Percentiles rank a stretch among this genome's conserved stretches.
Conservation (phyloP, 2,888 invertebrate genomes). For the Catonia carolina region DNA sequence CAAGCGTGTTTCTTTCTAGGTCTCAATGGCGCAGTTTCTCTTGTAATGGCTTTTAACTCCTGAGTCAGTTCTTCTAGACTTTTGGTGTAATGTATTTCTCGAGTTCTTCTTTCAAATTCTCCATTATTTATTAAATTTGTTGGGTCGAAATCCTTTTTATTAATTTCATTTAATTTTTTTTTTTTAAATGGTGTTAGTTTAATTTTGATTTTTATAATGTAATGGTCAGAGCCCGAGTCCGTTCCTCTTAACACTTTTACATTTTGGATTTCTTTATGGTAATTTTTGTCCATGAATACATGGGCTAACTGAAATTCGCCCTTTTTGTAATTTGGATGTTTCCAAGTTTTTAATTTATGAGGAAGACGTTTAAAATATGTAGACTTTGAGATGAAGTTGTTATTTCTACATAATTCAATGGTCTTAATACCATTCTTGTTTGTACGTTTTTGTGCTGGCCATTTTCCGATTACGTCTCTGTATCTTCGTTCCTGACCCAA, state of each 20-base stretch:
- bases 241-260: neutral
- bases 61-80: slow-evolving; percentile 17
- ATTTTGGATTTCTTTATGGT: neutral
- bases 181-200: neutral
- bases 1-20: no score
- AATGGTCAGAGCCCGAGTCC: neutral
- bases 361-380: neutral
- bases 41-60: no score
- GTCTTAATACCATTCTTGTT: neutral
- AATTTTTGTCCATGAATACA: neutral
- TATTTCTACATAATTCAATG: neutral
- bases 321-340: neutral
- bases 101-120: neutral
- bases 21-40: no score
- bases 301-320: neutral
- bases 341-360: neutral
- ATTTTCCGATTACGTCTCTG: no score
- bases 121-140: neutral
- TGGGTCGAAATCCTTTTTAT: neutral
- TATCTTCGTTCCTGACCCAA: no score
- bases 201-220: neutral
- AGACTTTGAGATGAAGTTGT: neutral
- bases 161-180: neutral
- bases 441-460: no score
- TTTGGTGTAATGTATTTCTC: slow-evolving; percentile 12